Conservation (phyloP, 1,140 invertebrate genomes). For the Wiebesia pumilae region DNA sequence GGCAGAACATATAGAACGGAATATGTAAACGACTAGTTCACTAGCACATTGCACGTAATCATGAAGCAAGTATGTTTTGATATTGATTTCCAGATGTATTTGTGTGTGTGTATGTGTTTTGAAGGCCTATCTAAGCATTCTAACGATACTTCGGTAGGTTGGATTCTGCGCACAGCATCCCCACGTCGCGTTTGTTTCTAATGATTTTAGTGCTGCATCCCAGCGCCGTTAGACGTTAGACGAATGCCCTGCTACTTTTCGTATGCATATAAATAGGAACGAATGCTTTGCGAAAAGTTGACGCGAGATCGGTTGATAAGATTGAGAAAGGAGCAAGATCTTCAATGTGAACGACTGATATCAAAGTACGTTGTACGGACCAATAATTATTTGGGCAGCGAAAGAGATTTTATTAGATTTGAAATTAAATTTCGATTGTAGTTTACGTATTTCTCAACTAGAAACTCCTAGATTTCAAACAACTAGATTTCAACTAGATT, state of each 20-base stretch:
- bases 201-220: conserved; percentile 68
- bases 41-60: background rate
- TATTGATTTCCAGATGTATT: conserved; percentile 68
- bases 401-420: too few species aligned
- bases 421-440: too few species aligned
- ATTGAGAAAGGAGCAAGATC: too few species aligned
- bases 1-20: background rate
- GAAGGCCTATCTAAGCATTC: conserved; percentile 68
- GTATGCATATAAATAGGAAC: background rate
- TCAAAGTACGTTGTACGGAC: too few species aligned
- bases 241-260: conserved; percentile 12
- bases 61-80: conserved; percentile 61
- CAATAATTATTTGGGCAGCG: too few species aligned
- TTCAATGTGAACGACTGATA: too few species aligned
- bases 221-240: conserved; percentile 21
- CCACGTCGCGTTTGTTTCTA: conserved; percentile 66
- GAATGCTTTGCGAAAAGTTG: too few species aligned
- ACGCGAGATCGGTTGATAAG: too few species aligned
- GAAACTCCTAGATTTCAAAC: too few species aligned
- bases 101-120: background rate
- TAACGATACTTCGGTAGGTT: conserved; percentile 61
- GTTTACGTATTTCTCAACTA: too few species aligned
- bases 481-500: too few species aligned
- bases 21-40: background rate
- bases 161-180: conserved; percentile 58